Base-by-base conservation (phyloP, 2,888 invertebrate genomes). In the Brachynemurus nebulosus region DNA sequence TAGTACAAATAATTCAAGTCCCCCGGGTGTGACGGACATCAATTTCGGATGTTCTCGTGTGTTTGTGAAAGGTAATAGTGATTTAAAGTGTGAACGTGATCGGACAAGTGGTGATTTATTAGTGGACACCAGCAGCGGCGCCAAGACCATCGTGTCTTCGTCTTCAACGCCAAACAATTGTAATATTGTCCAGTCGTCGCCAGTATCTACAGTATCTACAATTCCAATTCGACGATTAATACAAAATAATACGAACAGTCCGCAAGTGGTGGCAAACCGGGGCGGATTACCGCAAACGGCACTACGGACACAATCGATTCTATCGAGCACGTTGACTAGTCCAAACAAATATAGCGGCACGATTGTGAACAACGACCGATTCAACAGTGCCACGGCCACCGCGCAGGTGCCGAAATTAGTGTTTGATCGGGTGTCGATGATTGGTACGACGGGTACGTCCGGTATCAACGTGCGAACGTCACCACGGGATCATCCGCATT, bases 261-360 rank as follows among this genome's bases (percentile, higher is more conserved):
- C 47, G n/a, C 47, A 47, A 39, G 45, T n/a, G n/a, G n/a, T n/a
- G n/a, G n/a, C n/a, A n/a, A n/a, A n/a, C n/a, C n/a, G n/a, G n/a
- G n/a, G n/a, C n/a, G n/a, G n/a, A n/a, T n/a, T n/a, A n/a, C 49
- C 47, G 21, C 44, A 36, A 14, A 4, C 6, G 36, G 30, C 17
- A 30, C 14, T 17, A 21, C 43, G 25, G 25, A 25, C 35, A 16
- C 27, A 46, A 21, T 27, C 53, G 47, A 52, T 53, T 50, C 49
- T 56, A 54, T 53, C 58, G 51, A 59, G 58, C 59, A 61, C 57
- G 55, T 60, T 59, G 54, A 57, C 60, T 63, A 63, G 61, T 62
- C 61, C 59, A 56, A 64, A 40, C 7, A 40, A 62, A 57, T 54
- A 57, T 50, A 58, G 62, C 56, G 60, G 57, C 58, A 57, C 59